Percentiles rank a stretch among this genome's conserved stretches.
Evolutionary conservation across 2,888 invertebrate genomes (phyloP).

Genomic region (Lasioglossum lativentre): DNA sequence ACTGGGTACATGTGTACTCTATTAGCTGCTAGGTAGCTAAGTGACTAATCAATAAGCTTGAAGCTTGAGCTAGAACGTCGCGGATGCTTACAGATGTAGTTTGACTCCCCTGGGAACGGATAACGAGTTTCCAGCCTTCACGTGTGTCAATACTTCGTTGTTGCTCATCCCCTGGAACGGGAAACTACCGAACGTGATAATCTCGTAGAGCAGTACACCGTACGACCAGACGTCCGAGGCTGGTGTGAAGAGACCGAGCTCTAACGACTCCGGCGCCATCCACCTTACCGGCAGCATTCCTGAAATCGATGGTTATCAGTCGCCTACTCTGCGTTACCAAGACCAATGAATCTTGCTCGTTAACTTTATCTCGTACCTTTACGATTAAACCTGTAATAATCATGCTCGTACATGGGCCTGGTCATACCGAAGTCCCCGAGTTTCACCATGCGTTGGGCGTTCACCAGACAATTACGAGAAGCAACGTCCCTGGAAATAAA

Average conservation of each 20-base stretch:
- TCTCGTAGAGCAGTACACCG: constrained; percentile 94
- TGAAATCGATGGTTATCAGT: constrained; percentile 65
- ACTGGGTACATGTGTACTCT: background rate
- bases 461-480: constrained; percentile 92
- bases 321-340: background rate
- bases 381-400: constrained; percentile 95
- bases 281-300: constrained; percentile 94
- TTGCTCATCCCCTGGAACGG: constrained; percentile 96
- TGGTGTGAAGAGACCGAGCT: constrained; percentile 93
- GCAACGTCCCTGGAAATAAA: constrained; percentile 90
- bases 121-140: constrained; percentile 91
- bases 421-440: constrained; percentile 97
- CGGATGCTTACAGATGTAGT: constrained; percentile 90
- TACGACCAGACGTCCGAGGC: constrained; percentile 96
- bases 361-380: constrained; percentile 86
- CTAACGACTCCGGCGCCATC: constrained; percentile 97
- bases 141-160: constrained; percentile 92
- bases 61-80: background rate
- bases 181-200: constrained; percentile 95
- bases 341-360: background rate
- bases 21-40: background rate
- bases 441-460: constrained; percentile 90
- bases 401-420: constrained; percentile 93
- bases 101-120: constrained; percentile 91
- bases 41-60: background rate